Base-by-base conservation (phyloP, 1,140 invertebrate genomes). In the Cyclina sinensis region DNA sequence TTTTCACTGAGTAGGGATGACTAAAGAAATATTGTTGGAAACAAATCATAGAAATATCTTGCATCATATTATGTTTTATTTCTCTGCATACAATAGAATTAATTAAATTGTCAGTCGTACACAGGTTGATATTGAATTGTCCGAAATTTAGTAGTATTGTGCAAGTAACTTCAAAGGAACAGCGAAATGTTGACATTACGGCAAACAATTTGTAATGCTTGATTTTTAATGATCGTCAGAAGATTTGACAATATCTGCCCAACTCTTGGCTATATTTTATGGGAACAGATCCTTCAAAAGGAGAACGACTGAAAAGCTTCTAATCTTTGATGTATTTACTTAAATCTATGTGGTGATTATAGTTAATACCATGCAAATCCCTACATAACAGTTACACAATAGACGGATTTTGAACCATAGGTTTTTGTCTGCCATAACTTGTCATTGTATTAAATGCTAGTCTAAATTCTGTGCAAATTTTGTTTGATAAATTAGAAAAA, bases 251-350 rank as follows among this genome's bases (percentile, higher is more conserved):
- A 62, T 62, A 62, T 24, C 57, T 62, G 57, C 27, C 57, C 18
- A 18, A 62, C 18, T 27, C 57, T 62, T 62, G 9, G 18, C n/a
- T 62, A 27, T 62, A 27, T 62, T 62, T 62, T 62, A 62, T 62
- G 24, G 24, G 57, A 27, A 62, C 57, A 24, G 27, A 4, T 27
- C n/a, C 16, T 7, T 62, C 57, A 27, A 62, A 62, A 62, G n/a
- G 24, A 27, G 57, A 62, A 24, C 57, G 27, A 24, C n/a, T 62
- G 57, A 62, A 62, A 62, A 62, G 57, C 57, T 62, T 24, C n/a
- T 62, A 62, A 62, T 62, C 57, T 62, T 62, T 62, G 24, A 62
- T 27, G n/a, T 62, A 62, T 62, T 62, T 62, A 27, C n/a, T n/a
- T n/a, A 62, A 62, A 62, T 62, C 57, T 27, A n/a, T 62, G 24